Evolutionary conservation across 2,113 vertebrate species (phyloP).

Genomic region (Vimba vimba): DNA sequence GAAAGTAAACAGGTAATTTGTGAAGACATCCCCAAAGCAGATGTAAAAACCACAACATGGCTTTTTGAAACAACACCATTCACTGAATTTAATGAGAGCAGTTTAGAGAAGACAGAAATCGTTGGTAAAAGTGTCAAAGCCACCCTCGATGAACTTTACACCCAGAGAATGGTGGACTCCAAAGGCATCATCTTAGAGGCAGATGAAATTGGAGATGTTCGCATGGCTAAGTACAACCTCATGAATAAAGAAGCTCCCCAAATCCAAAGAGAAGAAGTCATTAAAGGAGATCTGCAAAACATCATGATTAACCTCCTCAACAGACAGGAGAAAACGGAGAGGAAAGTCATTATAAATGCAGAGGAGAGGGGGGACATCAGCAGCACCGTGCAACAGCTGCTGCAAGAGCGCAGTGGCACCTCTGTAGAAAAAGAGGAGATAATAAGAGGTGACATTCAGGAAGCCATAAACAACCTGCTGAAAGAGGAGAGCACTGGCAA

Average conservation of each 20-base stretch:
- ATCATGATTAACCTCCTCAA: conserved; percentile 89
- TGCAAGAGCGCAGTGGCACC: conserved; percentile 77
- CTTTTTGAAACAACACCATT: conserved; percentile 93
- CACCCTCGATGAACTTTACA: conserved; percentile 87
- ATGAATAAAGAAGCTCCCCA: conserved; percentile 86
- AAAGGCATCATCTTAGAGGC: conserved; percentile 88
- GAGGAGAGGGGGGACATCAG: conserved; percentile 87
- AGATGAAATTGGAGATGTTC: conserved; percentile 88
- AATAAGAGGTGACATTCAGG: conserved; percentile 83
- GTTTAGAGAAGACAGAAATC: conserved; percentile 81
- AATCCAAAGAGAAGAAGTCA: conserved; percentile 87
- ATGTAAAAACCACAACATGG: conserved; percentile 89
- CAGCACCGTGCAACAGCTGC: conserved; percentile 82
- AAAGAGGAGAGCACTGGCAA: conserved; percentile 72
- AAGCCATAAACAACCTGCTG: conserved; percentile 85
- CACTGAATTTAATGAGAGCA: conserved; percentile 83
- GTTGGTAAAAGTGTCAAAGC: conserved; percentile 87
- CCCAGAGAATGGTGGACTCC: conserved; percentile 84
- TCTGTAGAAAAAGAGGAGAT: conserved; percentile 83
- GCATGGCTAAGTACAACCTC: conserved; percentile 91
- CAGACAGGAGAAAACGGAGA: conserved; percentile 72
- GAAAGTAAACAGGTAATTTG: conserved; percentile 65
- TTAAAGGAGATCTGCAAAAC: conserved; percentile 83
- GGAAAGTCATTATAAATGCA: conserved; percentile 79
- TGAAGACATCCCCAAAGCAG: conserved; percentile 84